Base-by-base conservation (phyloP, 2,797 vertebrate genomes). In the Syngnathus rostellatus region DNA sequence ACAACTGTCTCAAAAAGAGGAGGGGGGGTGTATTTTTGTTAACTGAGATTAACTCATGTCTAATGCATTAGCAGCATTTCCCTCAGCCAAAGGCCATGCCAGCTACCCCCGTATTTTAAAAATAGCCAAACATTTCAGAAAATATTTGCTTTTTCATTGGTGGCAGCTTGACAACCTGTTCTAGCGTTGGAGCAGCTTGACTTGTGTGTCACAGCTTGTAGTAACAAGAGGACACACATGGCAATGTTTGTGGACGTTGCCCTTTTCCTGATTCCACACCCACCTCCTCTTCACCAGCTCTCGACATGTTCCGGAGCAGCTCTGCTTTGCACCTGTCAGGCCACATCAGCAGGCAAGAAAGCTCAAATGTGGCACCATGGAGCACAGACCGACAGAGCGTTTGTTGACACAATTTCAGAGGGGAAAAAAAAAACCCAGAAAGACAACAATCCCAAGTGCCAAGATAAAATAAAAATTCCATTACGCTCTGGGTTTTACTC, bases 221-320 rank as follows among this genome's bases (percentile, higher is more conserved):
- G 75, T 71, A 73, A 73, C 43, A 21, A 50, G 70, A 77, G 23
- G 82, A 77, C 71, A 46, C 55, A 60, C 1, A 61, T 69, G 54
- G 50, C 54, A 64, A 91, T 89, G 65, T 23, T 80, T 87, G 82
- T 82, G 63, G 89, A 91, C 89, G 72, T 86, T 90, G 90, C 85
- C 90, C 90, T 93, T 92, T 92, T 89, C 87, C 67, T 39, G 74
- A 78, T 86, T 89, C 82, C 84, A 91, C 88, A 91, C 88, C 91
- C 89, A 91, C 90, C 91, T 91, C 88, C 85, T 88, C 89, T 86
- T 91, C 85, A 91, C 91, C 91, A 92, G 91, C 86, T 85, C 67
- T 64, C 77, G 73, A 88, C 88, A 87, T 89, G 89, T 89, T 87
- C 81, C 74, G 75, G 84, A 90, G 85, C 85, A 84, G 83, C 65